Evolutionary conservation across 53 echinoderm and acorn worm species (phyloP), one percentile per base, ranked within the genome.

Genomic region (Henricia sp.): DNA sequence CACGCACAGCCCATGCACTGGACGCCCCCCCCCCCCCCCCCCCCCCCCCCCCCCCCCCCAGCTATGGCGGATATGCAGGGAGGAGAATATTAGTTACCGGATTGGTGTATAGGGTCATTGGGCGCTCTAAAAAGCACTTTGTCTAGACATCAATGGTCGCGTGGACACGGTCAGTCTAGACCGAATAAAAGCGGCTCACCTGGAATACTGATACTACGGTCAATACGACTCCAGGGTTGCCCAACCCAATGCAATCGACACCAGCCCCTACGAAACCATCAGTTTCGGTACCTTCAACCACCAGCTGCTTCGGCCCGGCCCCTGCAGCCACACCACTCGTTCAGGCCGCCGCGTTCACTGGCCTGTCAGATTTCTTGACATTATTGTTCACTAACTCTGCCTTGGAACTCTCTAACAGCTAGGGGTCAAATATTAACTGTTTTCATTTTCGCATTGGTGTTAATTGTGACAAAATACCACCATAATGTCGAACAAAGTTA

Each of bases 141-240:
- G 56, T 6, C 55, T 88, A n/a, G 69, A 42, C 20, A 2, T 82
- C 20, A 43, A 83, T 36, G 71, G 68, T n/a, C 24, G 44, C 6
- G n/a, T 19, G 10, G 57, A 83, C 48, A 44, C 71, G 4, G 72
- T 88, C 25, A 50, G 40, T 35, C 27, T 83, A 3, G 88, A 71
- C 39, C 57, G 82, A 3, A 29, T 87, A 19, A 87, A 87, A 39
- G 71, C 60, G 17, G 83, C 83, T 16, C 69, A 83, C 28, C 65
- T 87, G 3, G 76, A 87, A 20, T 5, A n/a, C n/a, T 48, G 9
- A 9, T 48, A 11, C 48, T 16, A 11, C 16, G 48, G 9, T 48
- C 16, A 9, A 48, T 48, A 9, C 48, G 48, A 48, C 16, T 16
- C 48, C 48, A 16, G 9, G 9, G 48, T 16, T 48, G 16, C 48